These are phyloP conservation scores for Nomada hirtipes DNA, from an alignment of 2,888 invertebrate genomes.

Conservation along the genomic window DNA sequence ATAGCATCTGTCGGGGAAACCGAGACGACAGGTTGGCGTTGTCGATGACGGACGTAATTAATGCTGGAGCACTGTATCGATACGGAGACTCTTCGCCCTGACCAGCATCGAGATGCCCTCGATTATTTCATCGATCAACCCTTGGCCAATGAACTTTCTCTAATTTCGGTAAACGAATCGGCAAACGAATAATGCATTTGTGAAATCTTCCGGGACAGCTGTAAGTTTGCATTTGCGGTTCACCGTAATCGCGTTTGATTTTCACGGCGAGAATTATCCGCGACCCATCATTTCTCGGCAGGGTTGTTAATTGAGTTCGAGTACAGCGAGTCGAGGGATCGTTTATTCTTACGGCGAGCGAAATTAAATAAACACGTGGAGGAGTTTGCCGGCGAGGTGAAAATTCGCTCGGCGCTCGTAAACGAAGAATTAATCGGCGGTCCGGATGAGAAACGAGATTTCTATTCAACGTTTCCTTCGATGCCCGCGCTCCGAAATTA, in stretches of 20 bases:
- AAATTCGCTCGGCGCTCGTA: slow-evolving; percentile 24
- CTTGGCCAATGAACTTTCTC: too few relatives aligned
- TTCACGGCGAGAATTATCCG: background rate
- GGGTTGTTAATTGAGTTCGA: slow-evolving; percentile 44
- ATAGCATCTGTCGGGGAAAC: slow-evolving; percentile 42
- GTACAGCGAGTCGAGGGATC: slow-evolving; percentile 17
- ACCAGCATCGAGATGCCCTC: background rate
- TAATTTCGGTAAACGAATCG: too few relatives aligned
- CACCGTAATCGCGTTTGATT: slow-evolving; percentile 15
- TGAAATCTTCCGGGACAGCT: too few relatives aligned
- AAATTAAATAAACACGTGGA: slow-evolving; percentile 47
- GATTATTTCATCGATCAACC: background rate
- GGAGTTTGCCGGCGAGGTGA: background rate
- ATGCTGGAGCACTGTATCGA: slow-evolving; percentile 16
- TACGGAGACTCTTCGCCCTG: background rate
- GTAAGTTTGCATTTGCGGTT: background rate
- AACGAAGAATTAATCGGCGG: slow-evolving; percentile 30
- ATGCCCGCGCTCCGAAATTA: slow-evolving; percentile 38
- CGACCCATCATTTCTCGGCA: slow-evolving; percentile 11
- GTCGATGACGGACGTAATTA: slow-evolving; percentile 53
- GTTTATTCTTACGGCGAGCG: slow-evolving; percentile 33
- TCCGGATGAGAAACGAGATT: slow-evolving; percentile 40
- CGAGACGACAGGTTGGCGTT: slow-evolving; percentile 47
- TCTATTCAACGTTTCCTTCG: slow-evolving; percentile 15
- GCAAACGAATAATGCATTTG: background rate